Conservation (phyloP, 1,140 invertebrate genomes). For the Cherax destructor region DNA sequence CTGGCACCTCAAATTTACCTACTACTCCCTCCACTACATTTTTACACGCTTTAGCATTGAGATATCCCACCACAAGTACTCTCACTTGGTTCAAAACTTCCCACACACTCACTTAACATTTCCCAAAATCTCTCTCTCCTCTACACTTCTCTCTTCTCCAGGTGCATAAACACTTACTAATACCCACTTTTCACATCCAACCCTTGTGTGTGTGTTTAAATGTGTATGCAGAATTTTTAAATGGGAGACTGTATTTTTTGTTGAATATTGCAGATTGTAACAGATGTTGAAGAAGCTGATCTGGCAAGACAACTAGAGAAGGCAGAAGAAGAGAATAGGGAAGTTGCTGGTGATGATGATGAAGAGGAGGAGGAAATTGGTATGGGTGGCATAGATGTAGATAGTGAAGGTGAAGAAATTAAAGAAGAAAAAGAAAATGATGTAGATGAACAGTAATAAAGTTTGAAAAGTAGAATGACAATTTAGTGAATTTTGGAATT, state of each 20-base stretch:
- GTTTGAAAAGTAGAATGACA: background rate
- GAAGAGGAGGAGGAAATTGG: slow-evolving; percentile 71
- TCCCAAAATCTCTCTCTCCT: no score
- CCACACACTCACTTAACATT: no score
- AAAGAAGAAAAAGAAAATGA: slow-evolving; percentile 18
- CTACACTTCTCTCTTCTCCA: no score
- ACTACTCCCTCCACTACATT: no score
- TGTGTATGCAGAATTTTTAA: no score
- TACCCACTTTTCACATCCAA: no score
- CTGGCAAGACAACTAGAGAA: slow-evolving; percentile 94
- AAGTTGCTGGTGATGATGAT: slow-evolving; percentile 93
- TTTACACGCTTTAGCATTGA: no score
- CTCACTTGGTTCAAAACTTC: no score
- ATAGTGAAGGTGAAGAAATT: slow-evolving; percentile 44
- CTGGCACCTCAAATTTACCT: no score
- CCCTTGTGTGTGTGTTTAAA: no score
- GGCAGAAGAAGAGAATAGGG: slow-evolving; percentile 94
- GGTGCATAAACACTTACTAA: no score
- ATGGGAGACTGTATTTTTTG: background rate
- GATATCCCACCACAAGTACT: no score
- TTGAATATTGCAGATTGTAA: slow-evolving; percentile 88
- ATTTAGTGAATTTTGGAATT: background rate
- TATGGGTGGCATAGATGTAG: slow-evolving; percentile 45
- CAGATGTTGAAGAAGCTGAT: slow-evolving; percentile 97
- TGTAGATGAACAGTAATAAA: slow-evolving; percentile 29